A percentile compares a stretch with the other conserved stretches of the same genome.
These are phyloP conservation scores for Myoxocephalus aenaeus DNA, from an alignment of 2,797 vertebrate species.

Conservation along the genomic window DNA sequence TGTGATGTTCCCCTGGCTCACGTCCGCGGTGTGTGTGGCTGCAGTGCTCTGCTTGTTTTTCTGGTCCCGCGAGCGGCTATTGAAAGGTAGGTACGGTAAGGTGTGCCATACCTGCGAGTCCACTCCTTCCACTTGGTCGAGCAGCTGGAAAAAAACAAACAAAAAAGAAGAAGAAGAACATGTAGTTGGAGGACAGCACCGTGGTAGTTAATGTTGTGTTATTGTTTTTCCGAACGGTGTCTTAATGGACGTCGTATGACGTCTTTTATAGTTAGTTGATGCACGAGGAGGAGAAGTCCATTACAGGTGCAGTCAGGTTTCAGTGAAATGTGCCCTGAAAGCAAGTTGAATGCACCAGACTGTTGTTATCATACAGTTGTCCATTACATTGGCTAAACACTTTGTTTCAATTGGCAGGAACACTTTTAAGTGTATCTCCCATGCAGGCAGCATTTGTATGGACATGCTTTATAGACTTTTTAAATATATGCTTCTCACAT, in stretches of 20 bases:
- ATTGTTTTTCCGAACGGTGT: not conserved
- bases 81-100: constrained; percentile 71
- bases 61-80: constrained; percentile 78
- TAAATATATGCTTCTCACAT: not conserved
- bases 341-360: not conserved
- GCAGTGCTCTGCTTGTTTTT: constrained; percentile 77
- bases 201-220: not conserved
- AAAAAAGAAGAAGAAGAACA: too few relatives aligned
- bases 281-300: not conserved
- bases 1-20: constrained; percentile 43
- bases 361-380: not conserved
- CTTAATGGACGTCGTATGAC: not conserved
- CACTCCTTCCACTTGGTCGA: not conserved
- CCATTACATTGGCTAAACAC: not conserved
- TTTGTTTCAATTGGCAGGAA: not conserved
- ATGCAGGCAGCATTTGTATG: not conserved
- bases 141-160: not conserved
- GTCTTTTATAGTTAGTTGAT: not conserved
- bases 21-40: constrained; percentile 27
- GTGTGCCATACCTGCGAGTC: constrained; percentile 53
- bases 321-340: not conserved
- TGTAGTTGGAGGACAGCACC: not conserved
- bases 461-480: not conserved
- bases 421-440: not conserved
- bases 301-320: not conserved